A percentile compares a stretch with the other conserved stretches of the same genome.
Evolutionary conservation across 2,888 invertebrate species (phyloP).

Genomic region (Thumatha senex): DNA sequence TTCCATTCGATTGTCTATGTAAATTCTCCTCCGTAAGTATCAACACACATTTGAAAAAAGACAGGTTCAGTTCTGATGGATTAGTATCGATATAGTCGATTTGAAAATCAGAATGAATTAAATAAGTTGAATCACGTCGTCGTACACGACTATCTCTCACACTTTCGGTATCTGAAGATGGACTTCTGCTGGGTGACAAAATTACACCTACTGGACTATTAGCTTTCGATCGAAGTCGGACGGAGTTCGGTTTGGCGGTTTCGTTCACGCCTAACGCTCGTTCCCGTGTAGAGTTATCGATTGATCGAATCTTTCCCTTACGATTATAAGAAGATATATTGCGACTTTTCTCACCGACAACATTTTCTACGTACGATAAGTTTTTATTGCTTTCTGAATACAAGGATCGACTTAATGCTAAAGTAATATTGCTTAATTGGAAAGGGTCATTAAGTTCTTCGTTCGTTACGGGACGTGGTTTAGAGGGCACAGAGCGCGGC

Average conservation of each 20-base stretch:
- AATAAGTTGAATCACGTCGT: not conserved
- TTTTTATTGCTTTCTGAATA: constrained; percentile 13
- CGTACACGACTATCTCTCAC: not conserved
- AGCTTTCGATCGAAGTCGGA: constrained; percentile 10
- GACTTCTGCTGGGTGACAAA: not conserved
- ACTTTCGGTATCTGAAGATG: not conserved
- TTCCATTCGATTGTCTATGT: constrained; percentile 10
- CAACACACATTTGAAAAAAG: constrained; percentile 23
- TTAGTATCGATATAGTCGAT: constrained; percentile 9
- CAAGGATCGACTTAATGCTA: constrained; percentile 35
- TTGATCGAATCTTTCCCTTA: constrained; percentile 1
- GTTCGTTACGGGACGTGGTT: constrained; percentile 6
- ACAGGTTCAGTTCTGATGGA: constrained; percentile 15
- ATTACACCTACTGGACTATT: not conserved
- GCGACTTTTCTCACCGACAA: not conserved
- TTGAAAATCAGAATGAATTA: constrained; percentile 2
- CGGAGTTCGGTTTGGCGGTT: constrained; percentile 9
- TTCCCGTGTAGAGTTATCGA: not conserved
- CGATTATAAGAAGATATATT: constrained; percentile 1
- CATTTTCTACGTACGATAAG: constrained; percentile 5
- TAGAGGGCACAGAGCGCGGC: constrained; percentile 4
- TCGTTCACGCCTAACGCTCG: not conserved
- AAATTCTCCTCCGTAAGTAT: constrained; percentile 32
- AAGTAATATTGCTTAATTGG: constrained; percentile 41
- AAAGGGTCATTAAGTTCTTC: constrained; percentile 19